Conservation (phyloP, 2,797 vertebrate species). For the Cichlasoma orientale region DNA sequence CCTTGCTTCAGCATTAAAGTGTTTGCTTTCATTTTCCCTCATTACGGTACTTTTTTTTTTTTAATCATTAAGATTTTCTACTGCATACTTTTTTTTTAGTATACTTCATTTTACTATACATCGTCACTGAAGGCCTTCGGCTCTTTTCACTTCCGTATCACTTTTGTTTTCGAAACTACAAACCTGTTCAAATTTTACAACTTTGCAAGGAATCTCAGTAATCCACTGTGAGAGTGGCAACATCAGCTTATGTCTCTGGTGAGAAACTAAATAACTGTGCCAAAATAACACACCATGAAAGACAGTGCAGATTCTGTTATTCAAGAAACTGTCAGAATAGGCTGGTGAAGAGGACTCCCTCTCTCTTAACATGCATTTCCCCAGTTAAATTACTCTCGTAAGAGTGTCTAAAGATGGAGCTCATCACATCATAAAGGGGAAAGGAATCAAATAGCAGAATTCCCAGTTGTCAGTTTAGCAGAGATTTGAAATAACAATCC, state of each 20-base stretch:
- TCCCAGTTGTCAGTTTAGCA: constrained; percentile 74
- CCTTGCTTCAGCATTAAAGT: neutral
- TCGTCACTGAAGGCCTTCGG: constrained; percentile 10
- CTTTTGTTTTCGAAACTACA: constrained; percentile 41
- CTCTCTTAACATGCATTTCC: constrained; percentile 32
- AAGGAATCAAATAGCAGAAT: constrained; percentile 62
- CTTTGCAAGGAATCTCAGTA: constrained; percentile 36
- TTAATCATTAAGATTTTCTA: constrained; percentile 16
- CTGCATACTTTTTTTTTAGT: constrained; percentile 5
- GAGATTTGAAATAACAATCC: constrained; percentile 76
- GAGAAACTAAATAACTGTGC: constrained; percentile 46
- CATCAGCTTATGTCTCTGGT: constrained; percentile 46
- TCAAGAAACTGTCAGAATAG: constrained; percentile 51
- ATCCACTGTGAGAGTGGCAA: constrained; percentile 38
- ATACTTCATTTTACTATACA: neutral
- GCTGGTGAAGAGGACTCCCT: constrained; percentile 20
- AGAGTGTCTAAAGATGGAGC: constrained; percentile 61
- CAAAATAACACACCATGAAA: constrained; percentile 66
- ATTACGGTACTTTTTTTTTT: neutral
- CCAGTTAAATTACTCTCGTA: constrained; percentile 57
- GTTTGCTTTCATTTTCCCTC: neutral
- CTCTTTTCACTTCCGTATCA: constrained; percentile 28
- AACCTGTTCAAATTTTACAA: constrained; percentile 44
- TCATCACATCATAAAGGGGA: constrained; percentile 69
- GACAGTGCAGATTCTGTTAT: constrained; percentile 50